Evolutionary conservation across 2,888 invertebrate genomes (phyloP).

Genomic region (Aphrophora alni): DNA sequence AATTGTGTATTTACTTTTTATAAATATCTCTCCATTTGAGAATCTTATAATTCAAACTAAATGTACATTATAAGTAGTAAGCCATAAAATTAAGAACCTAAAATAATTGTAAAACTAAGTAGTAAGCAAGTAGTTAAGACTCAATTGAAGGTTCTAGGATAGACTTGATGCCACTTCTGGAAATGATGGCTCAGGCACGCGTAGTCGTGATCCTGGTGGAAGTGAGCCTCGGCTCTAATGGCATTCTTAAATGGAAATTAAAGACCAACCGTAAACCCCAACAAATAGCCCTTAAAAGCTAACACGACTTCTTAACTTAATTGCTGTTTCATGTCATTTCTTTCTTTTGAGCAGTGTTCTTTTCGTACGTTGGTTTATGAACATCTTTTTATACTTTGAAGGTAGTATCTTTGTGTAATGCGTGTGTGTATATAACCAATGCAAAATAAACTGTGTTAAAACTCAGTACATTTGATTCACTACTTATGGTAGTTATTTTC

Average conservation of each 20-base stretch:
- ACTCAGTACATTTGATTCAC: no score
- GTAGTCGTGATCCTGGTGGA: neutral
- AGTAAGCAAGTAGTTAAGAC: neutral
- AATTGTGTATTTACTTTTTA: no score
- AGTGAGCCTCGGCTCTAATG: neutral
- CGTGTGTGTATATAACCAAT: no score
- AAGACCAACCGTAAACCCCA: neutral
- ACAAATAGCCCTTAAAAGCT: neutral
- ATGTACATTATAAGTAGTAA: no score
- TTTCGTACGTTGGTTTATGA: no score
- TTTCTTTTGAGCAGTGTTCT: neutral
- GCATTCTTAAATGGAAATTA: slow-evolving; percentile 9
- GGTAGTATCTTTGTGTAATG: no score
- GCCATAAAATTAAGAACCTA: neutral
- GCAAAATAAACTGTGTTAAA: no score
- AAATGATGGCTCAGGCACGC: neutral
- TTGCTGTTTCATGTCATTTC: neutral
- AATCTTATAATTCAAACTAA: no score
- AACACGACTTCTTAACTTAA: neutral
- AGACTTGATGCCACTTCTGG: neutral
- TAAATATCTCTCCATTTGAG: no score
- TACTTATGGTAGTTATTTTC: no score
- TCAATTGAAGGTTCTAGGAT: neutral
- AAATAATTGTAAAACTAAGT: neutral
- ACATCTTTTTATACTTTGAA: no score